A percentile compares a stretch with the other conserved stretches of the same genome.
These are phyloP conservation scores for Drosophila nr. perissopoda DNA, from an alignment of 2,888 invertebrate species.

Conservation along the genomic window DNA sequence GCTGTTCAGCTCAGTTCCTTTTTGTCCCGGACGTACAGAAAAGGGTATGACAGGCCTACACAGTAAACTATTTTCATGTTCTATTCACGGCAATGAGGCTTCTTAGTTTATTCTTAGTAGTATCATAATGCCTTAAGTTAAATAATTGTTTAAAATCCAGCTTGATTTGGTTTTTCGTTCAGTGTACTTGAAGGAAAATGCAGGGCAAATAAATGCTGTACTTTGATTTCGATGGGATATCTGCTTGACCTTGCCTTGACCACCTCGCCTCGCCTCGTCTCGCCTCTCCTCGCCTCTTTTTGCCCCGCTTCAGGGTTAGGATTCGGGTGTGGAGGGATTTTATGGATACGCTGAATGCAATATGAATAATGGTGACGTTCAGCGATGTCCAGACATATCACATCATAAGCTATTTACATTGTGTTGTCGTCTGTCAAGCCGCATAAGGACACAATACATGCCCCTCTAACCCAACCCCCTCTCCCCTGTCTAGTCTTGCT, in stretches of 20 bases:
- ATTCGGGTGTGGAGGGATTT: slow-evolving; percentile 2
- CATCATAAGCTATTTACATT: slow-evolving; percentile 60
- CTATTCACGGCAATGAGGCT: neutral
- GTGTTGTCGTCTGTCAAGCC: slow-evolving; percentile 35
- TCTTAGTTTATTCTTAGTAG: neutral
- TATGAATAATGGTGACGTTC: slow-evolving; percentile 1
- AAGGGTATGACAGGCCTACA: slow-evolving; percentile 54
- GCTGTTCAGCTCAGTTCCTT: slow-evolving; percentile 2
- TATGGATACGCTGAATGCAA: slow-evolving; percentile 5
- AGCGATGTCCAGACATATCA: slow-evolving; percentile 47
- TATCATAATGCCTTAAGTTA: neutral
- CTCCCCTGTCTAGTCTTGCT: neutral
- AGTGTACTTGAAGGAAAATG: neutral
- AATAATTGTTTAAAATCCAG: neutral
- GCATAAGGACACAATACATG: slow-evolving; percentile 19
- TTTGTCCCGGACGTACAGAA: slow-evolving; percentile 26
- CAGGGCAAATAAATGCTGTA: slow-evolving; percentile 29
- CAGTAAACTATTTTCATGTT: neutral
- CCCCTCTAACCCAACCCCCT: neutral
- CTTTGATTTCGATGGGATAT: slow-evolving; percentile 23
- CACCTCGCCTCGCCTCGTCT: neutral
- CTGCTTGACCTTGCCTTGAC: slow-evolving; percentile 26
- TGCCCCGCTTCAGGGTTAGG: neutral
- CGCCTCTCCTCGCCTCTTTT: neutral
- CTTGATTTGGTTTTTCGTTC: neutral